phyloP scores from a whole-genome alignment of 2,113 vertebrate species.

The Cryptoleucopteryx plumbea region DNA sequence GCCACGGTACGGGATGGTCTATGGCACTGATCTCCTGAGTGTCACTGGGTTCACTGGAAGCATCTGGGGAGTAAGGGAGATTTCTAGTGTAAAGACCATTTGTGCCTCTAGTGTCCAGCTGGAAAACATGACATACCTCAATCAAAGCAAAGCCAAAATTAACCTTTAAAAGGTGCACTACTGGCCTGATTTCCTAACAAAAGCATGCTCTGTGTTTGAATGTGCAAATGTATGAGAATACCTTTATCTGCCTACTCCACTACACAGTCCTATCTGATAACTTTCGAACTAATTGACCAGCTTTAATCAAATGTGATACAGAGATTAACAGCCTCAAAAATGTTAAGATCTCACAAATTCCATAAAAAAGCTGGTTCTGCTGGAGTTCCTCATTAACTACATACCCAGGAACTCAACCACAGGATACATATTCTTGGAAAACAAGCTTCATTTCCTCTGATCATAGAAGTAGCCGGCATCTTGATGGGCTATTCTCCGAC shows the following conservation, averaged over 20 bases:
- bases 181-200: background rate
- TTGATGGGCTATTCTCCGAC: slow-evolving; percentile 2
- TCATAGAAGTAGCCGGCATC: background rate
- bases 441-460: background rate
- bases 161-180: background rate
- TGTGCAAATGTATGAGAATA: background rate
- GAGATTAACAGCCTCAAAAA: background rate
- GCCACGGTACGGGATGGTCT: background rate
- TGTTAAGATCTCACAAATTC: background rate
- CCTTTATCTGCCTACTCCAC: background rate
- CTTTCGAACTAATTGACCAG: background rate
- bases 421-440: background rate
- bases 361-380: background rate
- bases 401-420: background rate
- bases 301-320: background rate
- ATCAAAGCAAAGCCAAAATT: background rate
- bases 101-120: background rate
- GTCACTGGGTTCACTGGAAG: background rate
- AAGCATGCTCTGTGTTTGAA: background rate
- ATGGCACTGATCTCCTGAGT: background rate
- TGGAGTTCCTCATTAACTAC: background rate
- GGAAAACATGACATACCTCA: background rate
- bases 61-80: background rate
- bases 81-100: background rate
- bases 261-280: background rate